Evolutionary conservation across 1,140 invertebrate genomes (phyloP), one percentile per base, ranked within the genome.

Genomic region (Stegodyphus dumicola): DNA sequence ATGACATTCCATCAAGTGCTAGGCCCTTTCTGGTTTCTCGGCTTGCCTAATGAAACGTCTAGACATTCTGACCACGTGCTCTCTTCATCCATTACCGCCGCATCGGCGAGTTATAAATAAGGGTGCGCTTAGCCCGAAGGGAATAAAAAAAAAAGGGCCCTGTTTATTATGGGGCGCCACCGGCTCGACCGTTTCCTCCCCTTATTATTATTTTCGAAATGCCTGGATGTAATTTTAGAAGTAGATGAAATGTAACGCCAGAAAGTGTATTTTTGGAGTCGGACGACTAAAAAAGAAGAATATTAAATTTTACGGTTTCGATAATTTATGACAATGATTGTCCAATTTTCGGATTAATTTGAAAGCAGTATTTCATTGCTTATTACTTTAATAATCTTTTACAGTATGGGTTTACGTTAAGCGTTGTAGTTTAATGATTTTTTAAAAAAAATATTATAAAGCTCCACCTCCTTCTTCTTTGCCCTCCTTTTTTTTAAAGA

Each of bases 1-100:
- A 76, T 85, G 81, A 77, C 81, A 85, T 85, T 85, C 81, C 81
- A 77, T 85, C 81, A 85, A 85, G 81, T 69, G 71, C 65, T 60
- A 76, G 81, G 51, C 81, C 49, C 69, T 85, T 64, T 56, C 17
- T 69, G 77, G 64, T 60, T 70, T 73, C 60, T 54, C 64, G n/a
- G 69, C 54, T 71, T 65, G 54, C 74, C 76, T 69, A 85, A 85
- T 85, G 81, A 85, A 77, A 76, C 81, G 17, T 71, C 79, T 60
- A 74, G 56, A 54, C 71, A 85, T 85, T 85, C 81, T 54, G 81
- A 77, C 81, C 81, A 85, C 81, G 81, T 60, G 52, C 64, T 4
- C 7, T n/a, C 60, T 54, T 49, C 81, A 85, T 85, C 74, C 49
- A 85, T 85, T 85, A 76, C 71, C 11, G 54, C 53, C 56, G 78